Conservation (phyloP, 2,888 invertebrate species). For the Orthosia incerta region DNA sequence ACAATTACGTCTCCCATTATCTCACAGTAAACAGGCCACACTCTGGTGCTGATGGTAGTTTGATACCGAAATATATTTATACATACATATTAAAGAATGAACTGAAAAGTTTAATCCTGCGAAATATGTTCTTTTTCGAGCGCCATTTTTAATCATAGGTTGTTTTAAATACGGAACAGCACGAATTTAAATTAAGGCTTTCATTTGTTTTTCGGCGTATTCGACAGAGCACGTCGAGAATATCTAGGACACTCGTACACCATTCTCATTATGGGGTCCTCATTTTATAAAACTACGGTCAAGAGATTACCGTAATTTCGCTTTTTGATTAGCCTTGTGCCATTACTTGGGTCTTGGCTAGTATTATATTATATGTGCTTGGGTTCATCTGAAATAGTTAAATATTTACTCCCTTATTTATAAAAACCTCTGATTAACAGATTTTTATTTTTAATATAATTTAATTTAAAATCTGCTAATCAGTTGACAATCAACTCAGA, state of each 20-base stretch:
- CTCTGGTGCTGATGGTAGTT: too few species aligned
- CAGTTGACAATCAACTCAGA: too few species aligned
- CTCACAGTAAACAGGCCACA: too few species aligned
- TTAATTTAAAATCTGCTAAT: too few species aligned
- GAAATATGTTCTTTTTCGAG: neutral
- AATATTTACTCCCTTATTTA: too few species aligned
- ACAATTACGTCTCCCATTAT: too few species aligned
- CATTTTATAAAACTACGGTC: neutral
- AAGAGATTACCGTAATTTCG: neutral
- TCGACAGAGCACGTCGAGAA: neutral
- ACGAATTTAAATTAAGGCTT: conserved; percentile 7
- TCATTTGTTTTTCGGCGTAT: conserved; percentile 9
- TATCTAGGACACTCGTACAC: neutral
- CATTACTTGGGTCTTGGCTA: too few species aligned
- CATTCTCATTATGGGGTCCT: neutral
- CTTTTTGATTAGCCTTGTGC: neutral
- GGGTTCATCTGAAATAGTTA: too few species aligned
- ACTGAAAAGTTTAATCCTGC: neutral
- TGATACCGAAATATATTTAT: neutral
- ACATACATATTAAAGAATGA: neutral
- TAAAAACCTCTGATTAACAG: too few species aligned
- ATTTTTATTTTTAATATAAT: too few species aligned
- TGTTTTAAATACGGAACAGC: neutral
- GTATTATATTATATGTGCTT: too few species aligned
- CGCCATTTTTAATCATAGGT: neutral